Evolutionary conservation across 2,888 invertebrate genomes (phyloP), one percentile per base, ranked within the genome.

Genomic region (Sepiola atlantica): DNA sequence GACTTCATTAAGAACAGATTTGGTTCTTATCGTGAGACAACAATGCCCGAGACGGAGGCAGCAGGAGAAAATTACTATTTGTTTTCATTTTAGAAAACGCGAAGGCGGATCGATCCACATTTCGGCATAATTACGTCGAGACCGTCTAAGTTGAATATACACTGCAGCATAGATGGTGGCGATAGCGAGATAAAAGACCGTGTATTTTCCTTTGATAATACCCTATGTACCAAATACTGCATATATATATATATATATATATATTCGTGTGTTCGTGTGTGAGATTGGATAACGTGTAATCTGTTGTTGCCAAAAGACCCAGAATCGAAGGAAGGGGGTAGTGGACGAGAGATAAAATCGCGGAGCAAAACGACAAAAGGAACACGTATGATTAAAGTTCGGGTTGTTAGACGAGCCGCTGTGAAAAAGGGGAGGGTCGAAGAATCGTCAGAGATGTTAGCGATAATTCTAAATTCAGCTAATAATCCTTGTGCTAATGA

Each of bases 401-500:
- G 32, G 32, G n/a, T 77, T 2, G 32, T 77, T 32, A 77, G 77
- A 77, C 77, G 32, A 45, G 45, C 18, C 32, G 77, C 18, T 77
- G n/a, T 77, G 4, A n/a, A n/a, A n/a, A 14, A 28, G 14, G 77
- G 4, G n/a, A 18, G 10, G 77, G 28, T n/a, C 16, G 12, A n/a
- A n/a, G 77, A 32, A 16, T n/a, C n/a, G 32, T 77, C 32, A 77
- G 14, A 4, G 21, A 77, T 32, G 16, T 4, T 14, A 32, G 14
- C n/a, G 77, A 77, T 77, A 32, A 77, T 77, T 77, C 77, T 77
- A 77, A 77, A 77, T 77, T 77, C 77, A n/a, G 77, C 77, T 77
- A n/a, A 77, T n/a, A 77, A 77, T 77, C 77, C 77, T 77, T 77
- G 77, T n/a, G 77, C 32, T 77, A 77, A 77, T 77, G 77, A 77